Evolutionary conservation across 2,113 vertebrate species (phyloP), one percentile per base, ranked within the genome.

Genomic region (Tretioscincus oriximinensis): DNA sequence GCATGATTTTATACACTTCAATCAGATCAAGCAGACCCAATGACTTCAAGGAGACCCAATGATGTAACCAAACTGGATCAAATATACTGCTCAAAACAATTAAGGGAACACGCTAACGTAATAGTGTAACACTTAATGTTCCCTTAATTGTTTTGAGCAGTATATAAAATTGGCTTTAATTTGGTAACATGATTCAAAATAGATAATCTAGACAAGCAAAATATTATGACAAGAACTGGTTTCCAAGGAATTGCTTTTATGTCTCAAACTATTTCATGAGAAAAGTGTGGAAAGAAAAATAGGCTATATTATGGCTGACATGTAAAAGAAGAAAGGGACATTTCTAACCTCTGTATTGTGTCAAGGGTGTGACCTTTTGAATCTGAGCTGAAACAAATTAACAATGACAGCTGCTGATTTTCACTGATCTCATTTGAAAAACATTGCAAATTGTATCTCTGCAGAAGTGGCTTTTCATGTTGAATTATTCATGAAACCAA

Each of bases 401-500:
- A 54, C 84, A 93, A 29, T 92, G 91, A 92, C 91, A 92, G 89
- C 86, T 87, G 84, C 72, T 77, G 85, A 91, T 91, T 92, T 90
- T 86, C 87, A 88, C 91, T 85, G 85, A 90, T 94, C 75, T 89
- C 61, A 79, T 90, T 92, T 90, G 83, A 91, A 93, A 93, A 91
- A 88, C 85, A 89, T 88, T 91, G 89, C 87, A 93, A 90, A 90
- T 88, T 91, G 81, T 90, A 90, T 92, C 87, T 91, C 84, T 85
- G 88, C 76, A 87, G 77, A 91, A 92, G 84, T 86, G 73, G 78
- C 83, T 88, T 87, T 58, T 84, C 85, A 68, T 72, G 80, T 85
- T 93, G 86, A 93, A 93, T 94, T 91, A 93, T 93, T 94, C 90
- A 94, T 92, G 76, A 87, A 88, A 88, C 83, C 82, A 64, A 49